These are phyloP conservation scores for Craniophora ligustri DNA, from an alignment of 2,888 invertebrate species.

Conservation along the genomic window DNA sequence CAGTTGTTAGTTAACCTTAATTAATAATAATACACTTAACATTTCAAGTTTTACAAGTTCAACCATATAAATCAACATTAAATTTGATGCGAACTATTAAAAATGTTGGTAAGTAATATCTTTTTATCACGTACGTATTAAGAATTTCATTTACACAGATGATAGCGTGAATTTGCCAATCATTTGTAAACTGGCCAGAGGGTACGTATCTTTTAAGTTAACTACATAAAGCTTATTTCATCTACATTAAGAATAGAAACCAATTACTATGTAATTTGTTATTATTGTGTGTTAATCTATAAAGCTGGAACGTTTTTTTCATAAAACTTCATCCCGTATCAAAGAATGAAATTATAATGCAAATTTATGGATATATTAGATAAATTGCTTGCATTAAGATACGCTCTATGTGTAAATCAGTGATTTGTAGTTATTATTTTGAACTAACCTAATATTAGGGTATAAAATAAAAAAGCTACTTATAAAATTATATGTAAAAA, in stretches of 20 bases:
- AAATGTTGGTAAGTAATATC: neutral
- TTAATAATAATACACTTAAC: slow-evolving; percentile 11
- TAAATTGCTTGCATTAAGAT: slow-evolving; percentile 15
- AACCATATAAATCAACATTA: slow-evolving; percentile 4
- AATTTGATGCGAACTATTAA: slow-evolving; percentile 18
- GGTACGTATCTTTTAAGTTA: slow-evolving; percentile 24
- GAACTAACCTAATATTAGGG: too few species aligned
- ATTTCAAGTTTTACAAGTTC: slow-evolving; percentile 22
- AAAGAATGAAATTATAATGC: slow-evolving; percentile 16
- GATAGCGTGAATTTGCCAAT: slow-evolving; percentile 22
- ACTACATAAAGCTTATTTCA: slow-evolving; percentile 18
- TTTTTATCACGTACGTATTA: neutral
- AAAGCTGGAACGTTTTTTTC: slow-evolving; percentile 40
- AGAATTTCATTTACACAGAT: slow-evolving; percentile 8
- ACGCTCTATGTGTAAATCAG: too few species aligned
- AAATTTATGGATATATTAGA: slow-evolving; percentile 11
- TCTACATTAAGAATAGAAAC: slow-evolving; percentile 37
- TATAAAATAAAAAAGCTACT: too few species aligned
- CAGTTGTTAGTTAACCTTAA: slow-evolving; percentile 12
- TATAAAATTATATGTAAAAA: too few species aligned
- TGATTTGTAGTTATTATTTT: too few species aligned
- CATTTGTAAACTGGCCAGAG: slow-evolving; percentile 31
- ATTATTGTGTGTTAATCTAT: slow-evolving; percentile 52
- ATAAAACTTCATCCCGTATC: slow-evolving; percentile 33
- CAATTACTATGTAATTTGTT: slow-evolving; percentile 53